Base-by-base conservation (phyloP, 2,113 vertebrate genomes). In the Salvelinus sp. region DNA sequence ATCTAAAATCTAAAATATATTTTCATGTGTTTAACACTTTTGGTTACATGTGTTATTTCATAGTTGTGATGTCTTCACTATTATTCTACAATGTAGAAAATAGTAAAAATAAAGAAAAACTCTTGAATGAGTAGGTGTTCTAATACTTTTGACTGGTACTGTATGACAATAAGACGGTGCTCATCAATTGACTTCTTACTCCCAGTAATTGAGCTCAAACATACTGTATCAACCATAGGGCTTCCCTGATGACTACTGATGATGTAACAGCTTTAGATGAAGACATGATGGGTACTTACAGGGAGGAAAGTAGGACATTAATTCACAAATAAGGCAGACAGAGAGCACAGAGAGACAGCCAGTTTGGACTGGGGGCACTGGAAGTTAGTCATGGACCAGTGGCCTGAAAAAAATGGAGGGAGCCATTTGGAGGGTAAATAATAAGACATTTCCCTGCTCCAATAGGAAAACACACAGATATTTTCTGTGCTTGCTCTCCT, bases 381-480 rank as follows among this genome's bases (percentile, higher is more conserved):
- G 75, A 25, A 4, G 68, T 76, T 68, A 6, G 2, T 78, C 79
- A 85, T 77, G 79, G 74, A 83, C 80, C 77, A 83, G 71, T 68
- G 73, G 28, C 44, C 63, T 22, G 50, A 74, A 76, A 75, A 74
- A 74, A 81, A 65, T 28, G 16, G 64, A 66, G 28, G 25, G 64
- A 58, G 23, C 60, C 70, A 76, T 76, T 27, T 27, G 4, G 23
- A 67, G 25, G 76, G 47, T 47, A 73, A 70, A 75, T 70, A 83
- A 71, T 68, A 69, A 71, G 69, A 47, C 77, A 30, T 76, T 76
- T 77, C 68, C 73, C 63, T 60, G 48, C 60, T 75, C 54, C 58
- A n/a, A 63, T 44, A 54, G 38, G 20, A 81, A 84, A 82, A 65
- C 57, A 62, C 50, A 79, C n/a, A 28, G 72, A 77, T 72, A 80